Evolutionary conservation across 2,797 vertebrate genomes (phyloP).

Genomic region (Phoeniculus purpureus): DNA sequence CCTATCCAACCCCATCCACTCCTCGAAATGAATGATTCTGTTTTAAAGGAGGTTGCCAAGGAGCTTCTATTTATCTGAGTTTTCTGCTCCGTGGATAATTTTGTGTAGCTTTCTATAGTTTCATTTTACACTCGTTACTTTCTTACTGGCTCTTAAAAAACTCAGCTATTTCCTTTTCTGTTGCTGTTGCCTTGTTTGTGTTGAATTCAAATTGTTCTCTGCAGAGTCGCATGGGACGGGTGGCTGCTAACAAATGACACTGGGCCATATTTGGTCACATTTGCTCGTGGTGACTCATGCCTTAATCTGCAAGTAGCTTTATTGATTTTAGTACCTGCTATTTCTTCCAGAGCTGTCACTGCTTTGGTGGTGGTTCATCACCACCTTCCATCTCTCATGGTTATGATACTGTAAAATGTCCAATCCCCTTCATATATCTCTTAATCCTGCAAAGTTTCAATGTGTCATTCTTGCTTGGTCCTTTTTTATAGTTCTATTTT

Average conservation of each 20-base stretch:
- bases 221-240: neutral
- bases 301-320: constrained; percentile 63
- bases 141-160: constrained; percentile 40
- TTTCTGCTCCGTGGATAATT: constrained; percentile 67
- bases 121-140: constrained; percentile 70
- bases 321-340: constrained; percentile 63
- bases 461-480: neutral
- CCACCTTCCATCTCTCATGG: constrained; percentile 8
- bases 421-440: neutral
- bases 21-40: constrained; percentile 53
- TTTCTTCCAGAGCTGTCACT: constrained; percentile 61
- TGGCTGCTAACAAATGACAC: constrained; percentile 30
- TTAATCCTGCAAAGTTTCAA: neutral
- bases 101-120: constrained; percentile 62
- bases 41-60: constrained; percentile 69
- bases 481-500: neutral
- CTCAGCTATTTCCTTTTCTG: constrained; percentile 48
- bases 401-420: constrained; percentile 37
- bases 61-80: constrained; percentile 64
- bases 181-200: neutral
- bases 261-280: constrained; percentile 32
- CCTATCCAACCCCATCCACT: constrained; percentile 20
- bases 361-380: constrained; percentile 49
- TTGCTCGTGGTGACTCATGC: constrained; percentile 51
- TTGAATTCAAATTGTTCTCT: constrained; percentile 27